Conservation (phyloP, 2,113 vertebrate genomes). For the Gulo gulo region DNA sequence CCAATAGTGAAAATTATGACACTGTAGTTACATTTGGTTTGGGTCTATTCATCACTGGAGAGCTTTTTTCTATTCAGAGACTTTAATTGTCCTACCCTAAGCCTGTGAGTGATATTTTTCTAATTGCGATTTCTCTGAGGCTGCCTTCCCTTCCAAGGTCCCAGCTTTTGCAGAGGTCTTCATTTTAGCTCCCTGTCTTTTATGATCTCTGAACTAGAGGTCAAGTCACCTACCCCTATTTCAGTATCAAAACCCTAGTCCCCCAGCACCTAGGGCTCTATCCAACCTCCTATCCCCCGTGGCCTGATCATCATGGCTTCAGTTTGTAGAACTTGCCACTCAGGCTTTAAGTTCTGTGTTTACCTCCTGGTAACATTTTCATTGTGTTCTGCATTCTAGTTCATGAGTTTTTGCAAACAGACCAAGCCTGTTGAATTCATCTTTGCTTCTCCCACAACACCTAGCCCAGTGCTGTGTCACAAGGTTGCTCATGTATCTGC, state of each 20-base stretch:
- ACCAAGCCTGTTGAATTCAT: background rate
- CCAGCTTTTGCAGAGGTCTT: background rate
- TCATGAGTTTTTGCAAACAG: background rate
- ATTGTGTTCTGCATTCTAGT: background rate
- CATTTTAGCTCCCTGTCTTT: background rate
- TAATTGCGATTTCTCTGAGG: background rate
- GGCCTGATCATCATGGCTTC: background rate
- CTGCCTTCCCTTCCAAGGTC: background rate
- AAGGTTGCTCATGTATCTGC: background rate
- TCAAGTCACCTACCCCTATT: background rate
- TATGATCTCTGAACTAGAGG: background rate
- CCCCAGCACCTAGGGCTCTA: background rate
- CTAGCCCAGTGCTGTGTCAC: background rate
- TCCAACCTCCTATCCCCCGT: background rate
- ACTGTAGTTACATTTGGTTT: background rate
- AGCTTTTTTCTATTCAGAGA: constrained; percentile 7
- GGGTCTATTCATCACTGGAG: constrained; percentile 7
- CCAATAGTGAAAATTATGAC: constrained; percentile 9
- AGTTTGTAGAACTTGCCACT: background rate
- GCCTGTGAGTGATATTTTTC: background rate
- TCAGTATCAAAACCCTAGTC: background rate
- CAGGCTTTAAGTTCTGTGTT: background rate
- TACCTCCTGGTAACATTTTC: background rate
- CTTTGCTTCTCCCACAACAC: background rate
- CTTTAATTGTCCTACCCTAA: background rate